Evolutionary conservation across 2,113 vertebrate genomes (phyloP), one percentile per base, ranked within the genome.

Genomic region (Aviceda subcristata): DNA sequence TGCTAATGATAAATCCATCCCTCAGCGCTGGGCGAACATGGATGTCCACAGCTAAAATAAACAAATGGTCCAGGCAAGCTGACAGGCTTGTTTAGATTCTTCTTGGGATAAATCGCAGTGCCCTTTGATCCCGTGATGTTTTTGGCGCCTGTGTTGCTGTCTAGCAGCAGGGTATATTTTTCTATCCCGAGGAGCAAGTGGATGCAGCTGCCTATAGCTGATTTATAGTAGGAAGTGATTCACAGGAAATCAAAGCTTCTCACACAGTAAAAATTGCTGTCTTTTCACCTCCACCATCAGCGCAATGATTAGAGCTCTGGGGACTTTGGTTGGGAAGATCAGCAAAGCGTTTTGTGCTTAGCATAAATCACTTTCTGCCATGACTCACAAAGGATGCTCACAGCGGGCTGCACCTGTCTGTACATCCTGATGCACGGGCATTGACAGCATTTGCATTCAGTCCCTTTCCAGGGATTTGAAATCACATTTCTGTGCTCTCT

Each of bases 211-310:
- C 94, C 97, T 90, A 57, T 45, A 80, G 84, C 82, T 98, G 98
- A 98, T 98, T 98, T 98, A 98, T 92, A 97, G 94, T 93, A 98
- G 98, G 98, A 98, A 98, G 96, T 95, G 90, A 86, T 97, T 95
- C 96, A 85, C 71, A 94, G 97, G 91, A 97, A 96, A 88, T 95
- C 92, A 90, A 81, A 92, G 92, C 92, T 95, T 92, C 92, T 97
- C 94, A 86, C 64, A 64, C 64, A 82, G 75, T 73, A 93, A 97
- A 96, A 93, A 74, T 50, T 80, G 97, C 87, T 92, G 91, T 83
- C 80, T 94, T 97, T 97, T 94, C 78, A 94, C 92, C 87, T 94
- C 75, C 88, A 62, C 45, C 51, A 17, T 62, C 78, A 50, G 14
- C 15, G 50, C 43, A 95, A 85, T 73, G 92, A 88, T 90, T 86